Conservation (phyloP, 2,113 vertebrate genomes). For the Ochotona curzoniae region DNA sequence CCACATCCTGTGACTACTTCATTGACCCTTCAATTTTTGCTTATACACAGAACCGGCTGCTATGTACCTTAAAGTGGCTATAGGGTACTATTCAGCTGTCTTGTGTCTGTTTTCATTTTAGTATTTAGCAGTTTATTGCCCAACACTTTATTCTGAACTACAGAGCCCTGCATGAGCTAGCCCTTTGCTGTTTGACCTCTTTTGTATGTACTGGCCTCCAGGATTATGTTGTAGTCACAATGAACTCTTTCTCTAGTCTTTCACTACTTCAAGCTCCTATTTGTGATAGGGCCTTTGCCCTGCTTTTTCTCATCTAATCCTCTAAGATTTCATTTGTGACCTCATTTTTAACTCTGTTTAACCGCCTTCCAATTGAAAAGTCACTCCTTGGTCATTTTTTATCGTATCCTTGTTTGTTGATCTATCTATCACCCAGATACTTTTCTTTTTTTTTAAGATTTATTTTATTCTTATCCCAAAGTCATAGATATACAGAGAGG, state of each 20-base stretch:
- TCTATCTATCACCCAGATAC: background rate
- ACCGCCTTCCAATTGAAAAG: background rate
- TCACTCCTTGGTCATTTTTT: background rate
- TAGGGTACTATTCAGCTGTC: no score
- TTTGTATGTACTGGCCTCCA: background rate
- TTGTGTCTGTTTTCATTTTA: no score
- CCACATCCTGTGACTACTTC: no score
- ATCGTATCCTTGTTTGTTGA: background rate
- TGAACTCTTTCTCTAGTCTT: background rate
- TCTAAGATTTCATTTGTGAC: slow-evolving; percentile 25
- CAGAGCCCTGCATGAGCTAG: background rate
- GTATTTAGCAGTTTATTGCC: no score
- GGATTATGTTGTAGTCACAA: background rate
- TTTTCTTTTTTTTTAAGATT: background rate
- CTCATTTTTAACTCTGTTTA: slow-evolving; percentile 28
- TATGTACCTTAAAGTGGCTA: no score
- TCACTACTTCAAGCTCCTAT: background rate
- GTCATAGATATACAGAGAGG: no score
- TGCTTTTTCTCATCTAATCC: slow-evolving; percentile 2
- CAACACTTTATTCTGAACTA: slow-evolving; percentile 10
- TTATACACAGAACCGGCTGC: no score
- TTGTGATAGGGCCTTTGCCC: background rate
- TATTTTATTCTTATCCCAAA: no score
- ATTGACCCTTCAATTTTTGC: no score
- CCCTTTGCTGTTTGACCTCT: background rate